phyloP scores from a whole-genome alignment of 2,888 invertebrate genomes.

The Drosophila borealis region DNA sequence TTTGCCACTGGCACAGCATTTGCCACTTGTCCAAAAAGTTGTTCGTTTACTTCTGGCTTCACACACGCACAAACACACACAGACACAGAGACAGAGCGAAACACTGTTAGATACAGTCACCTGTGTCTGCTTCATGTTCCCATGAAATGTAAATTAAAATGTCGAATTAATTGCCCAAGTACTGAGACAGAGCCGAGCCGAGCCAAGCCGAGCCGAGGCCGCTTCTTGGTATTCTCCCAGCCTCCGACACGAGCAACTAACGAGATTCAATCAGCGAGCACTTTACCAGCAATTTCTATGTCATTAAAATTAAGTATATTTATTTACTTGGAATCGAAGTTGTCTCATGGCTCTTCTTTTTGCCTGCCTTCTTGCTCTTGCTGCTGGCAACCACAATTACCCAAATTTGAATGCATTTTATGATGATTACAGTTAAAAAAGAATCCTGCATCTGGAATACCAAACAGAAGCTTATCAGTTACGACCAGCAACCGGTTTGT shows the following conservation, averaged over 20 bases:
- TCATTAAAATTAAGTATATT: conserved; percentile 74
- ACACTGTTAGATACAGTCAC: conserved; percentile 45
- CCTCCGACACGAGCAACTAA: conserved; percentile 59
- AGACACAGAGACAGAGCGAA: not conserved
- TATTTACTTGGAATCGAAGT: conserved; percentile 67
- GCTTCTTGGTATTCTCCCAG: conserved; percentile 67
- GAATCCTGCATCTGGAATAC: conserved; percentile 13
- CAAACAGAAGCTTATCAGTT: conserved; percentile 44
- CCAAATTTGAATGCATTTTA: conserved; percentile 57
- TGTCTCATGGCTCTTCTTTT: conserved; percentile 36
- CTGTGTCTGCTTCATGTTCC: conserved; percentile 60
- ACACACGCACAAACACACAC: conserved; percentile 5
- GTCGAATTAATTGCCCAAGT: conserved; percentile 76
- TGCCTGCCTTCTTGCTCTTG: not conserved
- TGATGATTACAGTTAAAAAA: conserved; percentile 33
- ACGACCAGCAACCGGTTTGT: conserved; percentile 4
- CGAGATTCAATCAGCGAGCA: conserved; percentile 74
- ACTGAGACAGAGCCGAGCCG: conserved; percentile 30
- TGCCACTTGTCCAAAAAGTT: conserved; percentile 53
- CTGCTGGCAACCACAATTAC: conserved; percentile 30
- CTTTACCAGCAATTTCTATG: conserved; percentile 72
- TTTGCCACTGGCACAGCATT: conserved; percentile 14
- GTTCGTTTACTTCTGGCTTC: conserved; percentile 46
- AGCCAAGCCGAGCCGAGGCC: conserved; percentile 23
- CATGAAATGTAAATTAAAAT: conserved; percentile 77